phyloP scores from a whole-genome alignment of 1,140 invertebrate genomes.

The Drosophila pseudoobscura region DNA sequence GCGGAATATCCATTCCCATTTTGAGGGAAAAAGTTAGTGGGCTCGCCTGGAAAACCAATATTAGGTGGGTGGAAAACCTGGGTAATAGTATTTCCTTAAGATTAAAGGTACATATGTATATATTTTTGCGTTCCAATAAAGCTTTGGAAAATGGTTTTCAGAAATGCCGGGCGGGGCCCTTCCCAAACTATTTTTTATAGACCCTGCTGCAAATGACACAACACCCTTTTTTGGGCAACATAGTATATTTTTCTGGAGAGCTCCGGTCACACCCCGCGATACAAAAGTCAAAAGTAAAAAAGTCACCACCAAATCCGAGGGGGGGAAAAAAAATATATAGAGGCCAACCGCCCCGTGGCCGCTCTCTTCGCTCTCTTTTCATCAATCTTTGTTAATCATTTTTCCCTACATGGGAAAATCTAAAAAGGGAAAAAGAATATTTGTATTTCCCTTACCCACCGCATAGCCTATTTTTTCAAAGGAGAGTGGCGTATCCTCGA shows the following conservation, averaged over 20 bases:
- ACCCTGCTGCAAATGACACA: background rate
- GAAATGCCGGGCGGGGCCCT: too few species aligned
- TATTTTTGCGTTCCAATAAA: too few species aligned
- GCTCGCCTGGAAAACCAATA: too few species aligned
- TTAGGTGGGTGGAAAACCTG: too few species aligned
- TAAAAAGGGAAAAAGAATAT: constrained; percentile 9
- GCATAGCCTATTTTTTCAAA: constrained; percentile 24
- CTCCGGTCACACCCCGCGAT: constrained; percentile 20
- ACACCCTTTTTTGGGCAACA: background rate
- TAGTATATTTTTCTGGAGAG: constrained; percentile 16
- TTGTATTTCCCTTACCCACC: background rate
- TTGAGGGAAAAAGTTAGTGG: too few species aligned
- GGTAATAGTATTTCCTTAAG: too few species aligned
- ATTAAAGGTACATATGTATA: too few species aligned
- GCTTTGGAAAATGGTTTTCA: too few species aligned
- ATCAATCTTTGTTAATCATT: constrained; percentile 78
- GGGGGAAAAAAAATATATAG: constrained; percentile 16
- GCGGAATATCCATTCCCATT: too few species aligned
- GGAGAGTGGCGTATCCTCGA: background rate
- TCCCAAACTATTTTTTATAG: background rate
- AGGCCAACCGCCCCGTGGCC: constrained; percentile 34
- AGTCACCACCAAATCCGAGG: constrained; percentile 38
- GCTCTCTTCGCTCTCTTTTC: constrained; percentile 39
- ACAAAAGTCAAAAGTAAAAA: constrained; percentile 48
- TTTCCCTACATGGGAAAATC: constrained; percentile 39